A percentile compares a stretch with the other conserved stretches of the same genome.
phyloP scores from a whole-genome alignment of 2,113 vertebrate genomes.

The Arothron firmamentum region DNA sequence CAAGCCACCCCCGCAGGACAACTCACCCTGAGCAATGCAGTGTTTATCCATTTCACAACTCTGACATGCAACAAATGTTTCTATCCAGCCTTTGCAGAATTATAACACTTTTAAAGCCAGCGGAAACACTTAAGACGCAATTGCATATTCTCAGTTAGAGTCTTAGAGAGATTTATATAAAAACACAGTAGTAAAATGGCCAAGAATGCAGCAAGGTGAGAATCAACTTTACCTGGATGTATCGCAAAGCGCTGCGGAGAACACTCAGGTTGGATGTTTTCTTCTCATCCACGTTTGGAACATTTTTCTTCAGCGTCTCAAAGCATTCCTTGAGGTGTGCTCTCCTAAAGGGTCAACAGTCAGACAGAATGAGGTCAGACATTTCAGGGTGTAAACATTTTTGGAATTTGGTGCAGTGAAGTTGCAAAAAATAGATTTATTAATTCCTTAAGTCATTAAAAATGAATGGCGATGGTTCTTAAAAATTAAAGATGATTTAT shows the following conservation, averaged over 20 bases:
- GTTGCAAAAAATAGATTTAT: not conserved
- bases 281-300: constrained; percentile 97
- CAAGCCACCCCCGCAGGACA: not conserved
- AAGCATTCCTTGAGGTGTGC: constrained; percentile 99
- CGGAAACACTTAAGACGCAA: not conserved
- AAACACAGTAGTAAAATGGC: constrained; percentile 18
- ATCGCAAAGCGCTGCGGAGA: constrained; percentile 91
- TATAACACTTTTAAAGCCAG: not conserved
- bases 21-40: not conserved
- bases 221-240: constrained; percentile 86
- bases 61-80: not conserved
- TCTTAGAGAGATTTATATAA: not conserved
- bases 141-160: not conserved
- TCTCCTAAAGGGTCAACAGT: constrained; percentile 75
- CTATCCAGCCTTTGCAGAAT: not conserved
- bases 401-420: no score
- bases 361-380: constrained; percentile 8
- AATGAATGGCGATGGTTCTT: no score
- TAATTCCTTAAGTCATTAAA: not conserved
- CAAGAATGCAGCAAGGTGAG: constrained; percentile 7
- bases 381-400: no score
- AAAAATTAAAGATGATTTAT: no score
- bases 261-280: constrained; percentile 99
- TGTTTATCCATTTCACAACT: not conserved
- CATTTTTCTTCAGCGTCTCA: constrained; percentile 95